Conservation (phyloP, 2,797 vertebrate genomes). For the Acanthurus leucopareius region DNA sequence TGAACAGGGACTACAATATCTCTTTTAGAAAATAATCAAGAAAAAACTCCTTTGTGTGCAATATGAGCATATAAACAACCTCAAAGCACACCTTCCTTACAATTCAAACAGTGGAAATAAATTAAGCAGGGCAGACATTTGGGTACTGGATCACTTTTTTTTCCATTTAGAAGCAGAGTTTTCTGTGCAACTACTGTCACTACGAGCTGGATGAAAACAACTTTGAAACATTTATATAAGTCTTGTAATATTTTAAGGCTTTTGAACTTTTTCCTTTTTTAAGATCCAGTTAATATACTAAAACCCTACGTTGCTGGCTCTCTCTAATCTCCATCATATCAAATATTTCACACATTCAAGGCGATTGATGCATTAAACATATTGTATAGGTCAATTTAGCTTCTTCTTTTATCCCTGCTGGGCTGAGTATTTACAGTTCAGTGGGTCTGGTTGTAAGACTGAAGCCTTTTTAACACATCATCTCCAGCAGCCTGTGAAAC, state of each 20-base stretch:
- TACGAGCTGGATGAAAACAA: background rate
- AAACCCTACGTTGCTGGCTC: conserved; percentile 18
- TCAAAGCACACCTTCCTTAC: background rate
- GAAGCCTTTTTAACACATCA: conserved; percentile 59
- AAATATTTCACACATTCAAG: conserved; percentile 33
- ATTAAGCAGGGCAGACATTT: background rate
- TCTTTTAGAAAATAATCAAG: conserved; percentile 17
- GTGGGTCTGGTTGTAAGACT: conserved; percentile 18
- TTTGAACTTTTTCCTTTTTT: background rate
- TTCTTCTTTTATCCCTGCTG: conserved; percentile 27
- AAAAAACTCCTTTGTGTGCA: conserved; percentile 13
- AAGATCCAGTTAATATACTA: background rate
- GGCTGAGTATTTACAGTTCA: conserved; percentile 39
- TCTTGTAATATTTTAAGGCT: background rate
- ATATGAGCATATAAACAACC: conserved; percentile 5
- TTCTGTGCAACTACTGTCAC: background rate
- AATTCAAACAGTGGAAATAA: background rate
- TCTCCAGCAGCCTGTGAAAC: conserved; percentile 66
- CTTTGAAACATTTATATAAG: background rate
- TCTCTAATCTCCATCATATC: conserved; percentile 15
- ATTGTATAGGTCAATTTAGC: conserved; percentile 1
- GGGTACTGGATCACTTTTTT: background rate
- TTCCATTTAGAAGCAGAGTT: background rate
- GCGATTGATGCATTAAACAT: conserved; percentile 35
- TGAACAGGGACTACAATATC: conserved; percentile 34